phyloP scores from a whole-genome alignment of 2,113 vertebrate genomes.

The Puntigrus tetrazona region DNA sequence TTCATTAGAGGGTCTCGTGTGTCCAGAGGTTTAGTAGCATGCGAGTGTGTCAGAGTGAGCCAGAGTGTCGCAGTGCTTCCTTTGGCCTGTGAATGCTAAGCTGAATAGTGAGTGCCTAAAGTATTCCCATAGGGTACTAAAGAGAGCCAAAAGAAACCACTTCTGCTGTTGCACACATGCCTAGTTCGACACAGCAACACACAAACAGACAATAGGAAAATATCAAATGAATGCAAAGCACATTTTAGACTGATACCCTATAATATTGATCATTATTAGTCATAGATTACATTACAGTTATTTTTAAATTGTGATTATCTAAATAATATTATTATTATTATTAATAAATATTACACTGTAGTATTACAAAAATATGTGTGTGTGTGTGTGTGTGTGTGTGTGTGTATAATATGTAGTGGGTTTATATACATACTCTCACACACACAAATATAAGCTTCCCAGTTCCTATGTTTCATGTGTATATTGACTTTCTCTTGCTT shows the following conservation, averaged over 20 bases:
- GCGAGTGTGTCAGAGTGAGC: conserved; percentile 1
- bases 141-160: conserved; percentile 30
- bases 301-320: neutral
- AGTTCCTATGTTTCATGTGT: neutral
- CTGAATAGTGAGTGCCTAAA: conserved; percentile 38
- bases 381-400: too few relatives aligned
- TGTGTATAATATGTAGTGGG: too few relatives aligned
- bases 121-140: conserved; percentile 22
- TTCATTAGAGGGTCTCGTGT: conserved; percentile 18
- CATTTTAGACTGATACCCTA: neutral
- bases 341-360: neutral
- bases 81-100: conserved; percentile 41
- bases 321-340: neutral
- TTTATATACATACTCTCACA: neutral
- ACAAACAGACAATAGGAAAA: neutral
- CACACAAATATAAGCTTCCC: neutral
- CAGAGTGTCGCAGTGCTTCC: conserved; percentile 32
- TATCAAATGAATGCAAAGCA: neutral
- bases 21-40: neutral
- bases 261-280: neutral
- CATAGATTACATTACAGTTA: neutral
- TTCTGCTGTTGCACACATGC: conserved; percentile 28
- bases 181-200: neutral
- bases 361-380: too few relatives aligned
- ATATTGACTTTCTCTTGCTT: conserved; percentile 23